Percentiles rank a stretch among this genome's conserved stretches.
Conservation (phyloP, 2,888 invertebrate species). For the Gymnocheta viridis region DNA sequence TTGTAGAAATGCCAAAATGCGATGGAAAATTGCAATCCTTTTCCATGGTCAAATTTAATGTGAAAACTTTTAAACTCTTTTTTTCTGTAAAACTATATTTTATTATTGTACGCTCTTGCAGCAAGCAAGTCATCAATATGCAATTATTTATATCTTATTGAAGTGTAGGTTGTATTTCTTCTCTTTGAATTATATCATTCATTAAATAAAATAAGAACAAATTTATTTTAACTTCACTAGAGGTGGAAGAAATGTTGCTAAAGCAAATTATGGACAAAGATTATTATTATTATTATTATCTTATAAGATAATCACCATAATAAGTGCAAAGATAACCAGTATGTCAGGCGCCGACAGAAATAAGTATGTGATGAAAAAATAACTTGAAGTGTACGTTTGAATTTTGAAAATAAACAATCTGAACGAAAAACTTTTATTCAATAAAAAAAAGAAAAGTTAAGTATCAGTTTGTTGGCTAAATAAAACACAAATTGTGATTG, state of each 20-base stretch:
- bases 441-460: conserved; percentile 10
- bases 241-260: neutral
- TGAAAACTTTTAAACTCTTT: no score
- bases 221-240: neutral
- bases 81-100: neutral
- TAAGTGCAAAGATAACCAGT: conserved; percentile 2
- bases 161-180: neutral
- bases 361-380: conserved; percentile 10
- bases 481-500: conserved; percentile 25
- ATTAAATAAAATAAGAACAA: neutral
- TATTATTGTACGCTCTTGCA: neutral
- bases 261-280: conserved; percentile 3
- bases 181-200: neutral
- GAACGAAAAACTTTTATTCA: conserved; percentile 25
- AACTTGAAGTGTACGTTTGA: neutral
- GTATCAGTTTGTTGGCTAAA: neutral
- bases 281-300: neutral
- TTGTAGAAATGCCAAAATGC: no score
- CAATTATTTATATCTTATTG: neutral
- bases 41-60: no score
- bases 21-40: no score
- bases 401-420: conserved; percentile 15
- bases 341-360: conserved; percentile 12
- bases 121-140: no score
- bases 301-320: neutral